Evolutionary conservation across 2,888 invertebrate species (phyloP).

Genomic region (Stenurella melanura): DNA sequence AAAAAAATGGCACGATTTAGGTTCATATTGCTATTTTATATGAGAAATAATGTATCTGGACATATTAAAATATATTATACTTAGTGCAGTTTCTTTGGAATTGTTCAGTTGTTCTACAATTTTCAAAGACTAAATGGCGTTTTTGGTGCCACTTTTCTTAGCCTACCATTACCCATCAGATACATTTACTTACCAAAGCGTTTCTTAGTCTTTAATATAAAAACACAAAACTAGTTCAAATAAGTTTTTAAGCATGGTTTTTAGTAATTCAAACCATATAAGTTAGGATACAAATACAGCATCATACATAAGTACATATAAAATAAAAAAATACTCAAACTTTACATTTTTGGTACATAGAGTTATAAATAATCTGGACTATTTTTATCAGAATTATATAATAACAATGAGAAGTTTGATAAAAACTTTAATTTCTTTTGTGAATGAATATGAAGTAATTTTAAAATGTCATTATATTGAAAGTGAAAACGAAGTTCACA

Average conservation of each 20-base stretch:
- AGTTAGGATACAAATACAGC: conserved; percentile 21
- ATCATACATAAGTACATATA: conserved; percentile 17
- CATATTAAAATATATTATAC: too few relatives aligned
- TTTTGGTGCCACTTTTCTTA: too few relatives aligned
- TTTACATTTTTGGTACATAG: conserved; percentile 24
- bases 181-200: neutral
- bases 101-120: too few relatives aligned
- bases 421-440: neutral
- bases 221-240: conserved; percentile 7
- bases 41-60: too few relatives aligned
- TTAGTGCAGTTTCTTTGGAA: too few relatives aligned
- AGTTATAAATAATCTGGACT: neutral
- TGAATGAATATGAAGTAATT: neutral
- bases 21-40: too few relatives aligned
- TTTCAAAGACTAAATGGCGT: too few relatives aligned
- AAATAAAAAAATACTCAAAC: conserved; percentile 10
- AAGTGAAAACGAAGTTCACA: too few relatives aligned
- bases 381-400: neutral
- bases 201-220: conserved; percentile 11
- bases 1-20: too few relatives aligned
- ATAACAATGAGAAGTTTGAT: conserved; percentile 5
- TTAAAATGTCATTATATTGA: too few relatives aligned
- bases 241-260: neutral
- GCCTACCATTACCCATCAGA: neutral
- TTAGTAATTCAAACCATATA: conserved; percentile 23